These are phyloP conservation scores for Lysandra coridon DNA, from an alignment of 2,888 invertebrate species.

Conservation along the genomic window DNA sequence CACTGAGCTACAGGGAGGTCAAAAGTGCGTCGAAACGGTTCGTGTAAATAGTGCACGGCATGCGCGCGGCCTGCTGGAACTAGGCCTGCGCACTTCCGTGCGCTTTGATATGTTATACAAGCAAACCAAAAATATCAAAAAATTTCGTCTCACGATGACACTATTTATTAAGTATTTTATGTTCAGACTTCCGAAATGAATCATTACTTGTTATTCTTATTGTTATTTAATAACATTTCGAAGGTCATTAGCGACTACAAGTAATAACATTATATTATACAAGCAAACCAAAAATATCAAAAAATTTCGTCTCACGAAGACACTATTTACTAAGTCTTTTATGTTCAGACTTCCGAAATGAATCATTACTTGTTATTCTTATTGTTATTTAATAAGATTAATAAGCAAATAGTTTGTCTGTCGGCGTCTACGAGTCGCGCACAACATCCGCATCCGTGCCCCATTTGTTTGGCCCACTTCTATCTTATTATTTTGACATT, in stretches of 20 bases:
- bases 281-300: neutral
- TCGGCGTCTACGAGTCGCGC: slow-evolving; percentile 55
- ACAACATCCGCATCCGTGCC: slow-evolving; percentile 45
- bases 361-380: neutral
- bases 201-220: neutral
- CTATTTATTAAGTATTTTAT: neutral
- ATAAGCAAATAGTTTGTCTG: slow-evolving; percentile 7
- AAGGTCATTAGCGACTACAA: too few species aligned
- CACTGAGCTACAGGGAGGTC: too few species aligned
- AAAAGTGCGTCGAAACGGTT: too few species aligned
- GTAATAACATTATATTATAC: too few species aligned
- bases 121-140: neutral
- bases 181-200: neutral
- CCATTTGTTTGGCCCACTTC: slow-evolving; percentile 20
- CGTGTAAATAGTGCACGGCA: too few species aligned
- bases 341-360: neutral
- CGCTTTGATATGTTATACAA: too few species aligned
- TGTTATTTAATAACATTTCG: neutral
- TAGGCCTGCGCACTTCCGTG: too few species aligned
- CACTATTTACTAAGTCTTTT: neutral
- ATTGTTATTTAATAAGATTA: slow-evolving; percentile 1
- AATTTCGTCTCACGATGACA: neutral
- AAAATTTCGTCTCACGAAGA: neutral
- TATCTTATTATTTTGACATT: slow-evolving; percentile 4
- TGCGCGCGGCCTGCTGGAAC: too few species aligned